Evolutionary conservation across 2,797 vertebrate genomes (phyloP).

Genomic region (Schizothorax lantsangensis): DNA sequence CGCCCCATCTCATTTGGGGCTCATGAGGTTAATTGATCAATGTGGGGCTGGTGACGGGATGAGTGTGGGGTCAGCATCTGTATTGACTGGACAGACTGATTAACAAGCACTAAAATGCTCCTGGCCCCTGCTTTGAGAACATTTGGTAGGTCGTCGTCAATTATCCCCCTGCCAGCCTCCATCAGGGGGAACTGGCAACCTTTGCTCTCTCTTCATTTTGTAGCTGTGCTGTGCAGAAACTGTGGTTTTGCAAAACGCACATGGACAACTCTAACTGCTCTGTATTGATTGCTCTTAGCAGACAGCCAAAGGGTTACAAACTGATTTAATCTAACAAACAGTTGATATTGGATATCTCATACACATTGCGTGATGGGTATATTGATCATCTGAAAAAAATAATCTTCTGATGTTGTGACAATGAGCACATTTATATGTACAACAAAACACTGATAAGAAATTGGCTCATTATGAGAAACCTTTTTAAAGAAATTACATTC

Average conservation of each 20-base stretch:
- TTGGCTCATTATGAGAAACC: neutral
- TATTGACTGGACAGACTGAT: slow-evolving; percentile 63
- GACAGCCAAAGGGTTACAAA: slow-evolving; percentile 20
- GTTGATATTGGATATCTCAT: neutral
- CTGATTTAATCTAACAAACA: slow-evolving; percentile 2
- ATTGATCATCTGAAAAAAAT: neutral
- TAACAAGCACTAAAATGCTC: slow-evolving; percentile 63
- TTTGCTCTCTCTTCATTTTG: slow-evolving; percentile 50
- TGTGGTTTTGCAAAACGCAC: slow-evolving; percentile 10
- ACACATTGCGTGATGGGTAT: neutral
- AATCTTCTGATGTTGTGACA: neutral
- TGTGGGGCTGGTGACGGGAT: slow-evolving; percentile 46
- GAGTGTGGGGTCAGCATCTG: slow-evolving; percentile 62
- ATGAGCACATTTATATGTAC: neutral
- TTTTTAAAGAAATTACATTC: neutral
- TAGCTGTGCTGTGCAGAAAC: slow-evolving; percentile 43
- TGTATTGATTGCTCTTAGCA: slow-evolving; percentile 36
- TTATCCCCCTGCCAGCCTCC: slow-evolving; percentile 56
- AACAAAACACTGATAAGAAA: neutral
- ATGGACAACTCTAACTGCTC: slow-evolving; percentile 8
- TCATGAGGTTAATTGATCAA: slow-evolving; percentile 61
- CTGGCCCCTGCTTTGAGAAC: slow-evolving; percentile 52
- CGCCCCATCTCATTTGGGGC: slow-evolving; percentile 35
- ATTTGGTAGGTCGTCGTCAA: slow-evolving; percentile 63
- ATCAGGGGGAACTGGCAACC: slow-evolving; percentile 53